These are phyloP conservation scores for Micronycteris hirsuta DNA, from an alignment of 2,113 vertebrate species.

Conservation along the genomic window DNA sequence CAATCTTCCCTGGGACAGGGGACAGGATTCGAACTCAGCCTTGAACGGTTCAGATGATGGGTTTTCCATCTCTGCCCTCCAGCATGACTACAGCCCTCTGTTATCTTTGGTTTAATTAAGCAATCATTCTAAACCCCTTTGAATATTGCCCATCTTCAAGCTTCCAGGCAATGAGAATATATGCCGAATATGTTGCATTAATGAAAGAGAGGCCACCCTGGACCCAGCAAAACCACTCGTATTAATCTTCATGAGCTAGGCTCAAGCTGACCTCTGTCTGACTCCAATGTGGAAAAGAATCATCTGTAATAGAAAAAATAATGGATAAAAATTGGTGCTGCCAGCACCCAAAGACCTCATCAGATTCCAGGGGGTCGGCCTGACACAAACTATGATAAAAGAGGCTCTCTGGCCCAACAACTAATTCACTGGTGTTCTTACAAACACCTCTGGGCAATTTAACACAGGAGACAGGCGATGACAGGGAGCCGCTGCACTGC, in stretches of 20 bases:
- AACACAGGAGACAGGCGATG: background rate
- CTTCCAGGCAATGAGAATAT: background rate
- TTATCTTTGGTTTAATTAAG: background rate
- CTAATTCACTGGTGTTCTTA: background rate
- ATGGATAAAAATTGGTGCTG: constrained; percentile 1
- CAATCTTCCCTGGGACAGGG: background rate
- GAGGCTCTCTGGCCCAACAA: background rate
- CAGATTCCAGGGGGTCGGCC: background rate
- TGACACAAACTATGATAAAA: background rate
- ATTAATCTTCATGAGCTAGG: background rate
- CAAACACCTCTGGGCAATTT: background rate
- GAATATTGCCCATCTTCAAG: background rate
- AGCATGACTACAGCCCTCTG: rapidly evolving
- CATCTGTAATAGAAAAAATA: background rate
- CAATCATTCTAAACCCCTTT: background rate
- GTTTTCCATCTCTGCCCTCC: background rate
- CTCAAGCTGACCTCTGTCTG: background rate
- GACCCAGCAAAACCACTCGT: background rate
- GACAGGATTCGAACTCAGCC: background rate
- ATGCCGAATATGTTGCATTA: background rate
- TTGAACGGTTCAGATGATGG: background rate
- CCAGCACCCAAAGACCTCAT: background rate
- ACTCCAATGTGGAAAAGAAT: background rate
- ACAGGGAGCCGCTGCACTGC: background rate
- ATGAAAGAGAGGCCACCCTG: background rate